Evolutionary conservation across 1,140 invertebrate species (phyloP).

Genomic region (Epicauta chinensis): DNA sequence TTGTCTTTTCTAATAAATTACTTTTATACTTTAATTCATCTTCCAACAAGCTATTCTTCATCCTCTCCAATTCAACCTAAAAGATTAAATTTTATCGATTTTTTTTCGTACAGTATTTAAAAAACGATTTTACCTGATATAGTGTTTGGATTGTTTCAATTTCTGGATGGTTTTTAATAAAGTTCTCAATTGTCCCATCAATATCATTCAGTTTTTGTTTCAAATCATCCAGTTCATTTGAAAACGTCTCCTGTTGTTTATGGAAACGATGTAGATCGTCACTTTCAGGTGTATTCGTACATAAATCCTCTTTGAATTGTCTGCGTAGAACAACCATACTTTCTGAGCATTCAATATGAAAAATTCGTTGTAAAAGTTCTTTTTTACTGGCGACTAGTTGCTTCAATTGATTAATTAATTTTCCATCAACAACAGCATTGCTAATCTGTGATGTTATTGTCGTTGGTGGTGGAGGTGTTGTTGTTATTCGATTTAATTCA

Average conservation of each 20-base stretch:
- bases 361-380: conserved; percentile 21
- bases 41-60: conserved; percentile 20
- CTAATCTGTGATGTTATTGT: no score
- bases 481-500: conserved; percentile 1
- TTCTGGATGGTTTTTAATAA: conserved; percentile 34
- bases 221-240: conserved; percentile 41
- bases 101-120: no score
- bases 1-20: conserved; percentile 27
- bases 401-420: neutral
- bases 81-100: neutral
- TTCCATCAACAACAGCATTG: conserved; percentile 2
- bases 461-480: no score
- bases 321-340: conserved; percentile 25
- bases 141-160: conserved; percentile 8
- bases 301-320: conserved; percentile 44
- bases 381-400: conserved; percentile 17
- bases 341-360: conserved; percentile 16
- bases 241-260: conserved; percentile 42
- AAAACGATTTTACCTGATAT: conserved; percentile 11
- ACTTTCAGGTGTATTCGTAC: conserved; percentile 33
- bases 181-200: conserved; percentile 34
- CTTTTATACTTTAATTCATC: conserved; percentile 26
- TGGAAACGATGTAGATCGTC: conserved; percentile 45
- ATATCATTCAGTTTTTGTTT: conserved; percentile 6
- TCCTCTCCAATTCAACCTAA: conserved; percentile 23